Conservation (phyloP, 2,113 vertebrate species). For the Dolichallabes microphthalmus region DNA sequence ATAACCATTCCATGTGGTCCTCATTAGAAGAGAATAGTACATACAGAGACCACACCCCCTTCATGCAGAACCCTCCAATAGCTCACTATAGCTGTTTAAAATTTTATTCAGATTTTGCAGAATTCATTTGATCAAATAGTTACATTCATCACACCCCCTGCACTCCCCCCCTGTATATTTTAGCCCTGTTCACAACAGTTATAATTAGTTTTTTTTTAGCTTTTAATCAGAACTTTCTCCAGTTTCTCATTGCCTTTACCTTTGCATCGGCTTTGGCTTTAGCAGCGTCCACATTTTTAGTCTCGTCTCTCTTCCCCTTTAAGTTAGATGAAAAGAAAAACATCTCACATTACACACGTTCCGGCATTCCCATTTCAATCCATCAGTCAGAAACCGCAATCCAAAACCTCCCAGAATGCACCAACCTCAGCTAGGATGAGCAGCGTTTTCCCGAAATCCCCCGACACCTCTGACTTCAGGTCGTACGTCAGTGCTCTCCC, state of each 20-base stretch:
- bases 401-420: conserved; percentile 7
- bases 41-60: background rate
- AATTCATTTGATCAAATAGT: background rate
- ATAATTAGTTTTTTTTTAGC: background rate
- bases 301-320: conserved; percentile 79
- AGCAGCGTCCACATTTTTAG: conserved; percentile 66
- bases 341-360: background rate
- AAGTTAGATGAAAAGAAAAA: background rate
- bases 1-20: background rate
- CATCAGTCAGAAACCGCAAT: background rate
- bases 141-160: too few species aligned
- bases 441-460: conserved; percentile 80
- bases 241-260: conserved; percentile 56
- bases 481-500: conserved; percentile 72
- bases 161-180: background rate
- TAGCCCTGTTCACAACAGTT: background rate
- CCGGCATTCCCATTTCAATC: background rate
- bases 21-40: background rate
- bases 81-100: background rate
- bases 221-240: background rate
- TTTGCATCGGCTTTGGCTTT: conserved; percentile 80
- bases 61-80: background rate
- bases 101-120: background rate
- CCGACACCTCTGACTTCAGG: conserved; percentile 79
- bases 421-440: conserved; percentile 78